These are phyloP conservation scores for Leptoclinus maculatus DNA, from an alignment of 2,797 vertebrate genomes.

Conservation along the genomic window DNA sequence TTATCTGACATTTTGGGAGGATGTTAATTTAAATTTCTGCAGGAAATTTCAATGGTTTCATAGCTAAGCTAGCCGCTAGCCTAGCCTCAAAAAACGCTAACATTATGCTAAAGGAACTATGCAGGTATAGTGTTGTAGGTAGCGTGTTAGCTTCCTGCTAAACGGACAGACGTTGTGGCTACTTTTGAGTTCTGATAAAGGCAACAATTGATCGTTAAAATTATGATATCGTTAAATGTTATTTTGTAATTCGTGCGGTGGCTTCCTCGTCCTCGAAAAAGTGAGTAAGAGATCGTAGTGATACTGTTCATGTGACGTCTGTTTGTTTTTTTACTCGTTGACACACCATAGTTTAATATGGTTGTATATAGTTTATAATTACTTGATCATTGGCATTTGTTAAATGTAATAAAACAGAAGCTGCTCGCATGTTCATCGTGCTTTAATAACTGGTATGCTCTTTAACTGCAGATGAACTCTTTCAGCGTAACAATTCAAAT, in stretches of 20 bases:
- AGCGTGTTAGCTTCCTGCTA: constrained; percentile 47
- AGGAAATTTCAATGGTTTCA: constrained; percentile 51
- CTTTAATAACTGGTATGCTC: too few species aligned
- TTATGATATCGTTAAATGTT: not conserved
- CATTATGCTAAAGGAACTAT: constrained; percentile 56
- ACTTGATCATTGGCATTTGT: not conserved
- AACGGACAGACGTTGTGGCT: not conserved
- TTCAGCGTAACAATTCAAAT: not conserved
- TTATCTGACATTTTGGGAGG: constrained; percentile 27
- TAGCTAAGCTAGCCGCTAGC: constrained; percentile 70
- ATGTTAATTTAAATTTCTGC: constrained; percentile 50
- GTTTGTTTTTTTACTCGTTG: constrained; percentile 49
- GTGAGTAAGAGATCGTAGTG: constrained; percentile 7
- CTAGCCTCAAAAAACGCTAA: constrained; percentile 51
- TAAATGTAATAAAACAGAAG: not conserved
- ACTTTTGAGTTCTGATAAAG: not conserved
- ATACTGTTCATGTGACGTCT: constrained; percentile 64
- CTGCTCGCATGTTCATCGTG: not conserved
- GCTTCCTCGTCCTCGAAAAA: not conserved
- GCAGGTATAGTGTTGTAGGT: constrained; percentile 58
- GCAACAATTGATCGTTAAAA: too few species aligned
- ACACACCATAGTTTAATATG: constrained; percentile 1
- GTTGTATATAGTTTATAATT: not conserved
- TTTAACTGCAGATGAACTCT: not conserved
- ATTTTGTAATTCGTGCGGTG: not conserved